Evolutionary conservation across 2,113 vertebrate genomes (phyloP).

Genomic region (Colossoma macropomum): DNA sequence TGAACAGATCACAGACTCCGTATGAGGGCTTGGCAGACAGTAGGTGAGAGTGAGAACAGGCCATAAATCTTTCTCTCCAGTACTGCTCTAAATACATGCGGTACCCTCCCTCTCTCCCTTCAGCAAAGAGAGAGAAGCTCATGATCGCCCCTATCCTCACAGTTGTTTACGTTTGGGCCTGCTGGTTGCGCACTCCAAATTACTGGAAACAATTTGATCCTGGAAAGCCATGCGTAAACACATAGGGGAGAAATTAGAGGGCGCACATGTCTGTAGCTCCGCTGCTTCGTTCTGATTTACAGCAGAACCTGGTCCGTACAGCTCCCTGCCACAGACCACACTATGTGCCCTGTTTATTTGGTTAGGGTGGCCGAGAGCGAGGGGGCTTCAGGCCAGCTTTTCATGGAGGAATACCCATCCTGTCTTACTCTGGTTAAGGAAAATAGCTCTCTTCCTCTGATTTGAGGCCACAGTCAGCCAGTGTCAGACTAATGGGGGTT

Average conservation of each 20-base stretch:
- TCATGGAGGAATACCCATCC: constrained; percentile 45
- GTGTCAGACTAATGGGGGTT: neutral
- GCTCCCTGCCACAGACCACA: constrained; percentile 34
- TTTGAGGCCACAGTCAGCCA: constrained; percentile 15
- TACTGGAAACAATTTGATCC: constrained; percentile 62
- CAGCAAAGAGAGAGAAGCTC: constrained; percentile 25
- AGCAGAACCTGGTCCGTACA: constrained; percentile 26
- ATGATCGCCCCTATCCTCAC: constrained; percentile 52
- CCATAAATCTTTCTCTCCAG: constrained; percentile 27
- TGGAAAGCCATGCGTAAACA: constrained; percentile 63
- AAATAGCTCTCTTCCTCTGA: constrained; percentile 30
- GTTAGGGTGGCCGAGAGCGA: constrained; percentile 45
- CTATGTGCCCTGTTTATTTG: constrained; percentile 54
- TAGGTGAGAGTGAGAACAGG: constrained; percentile 21
- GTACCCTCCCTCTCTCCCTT: constrained; percentile 31
- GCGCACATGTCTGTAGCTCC: constrained; percentile 51
- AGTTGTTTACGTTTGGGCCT: constrained; percentile 59
- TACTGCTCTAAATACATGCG: neutral
- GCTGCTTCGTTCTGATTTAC: constrained; percentile 50
- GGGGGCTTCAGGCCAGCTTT: constrained; percentile 32
- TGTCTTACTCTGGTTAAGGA: neutral
- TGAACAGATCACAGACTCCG: neutral
- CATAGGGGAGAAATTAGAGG: constrained; percentile 61
- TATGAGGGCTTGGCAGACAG: neutral
- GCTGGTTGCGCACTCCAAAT: constrained; percentile 55